Percentiles rank a stretch among this genome's conserved stretches.
phyloP scores from a whole-genome alignment of 2,888 invertebrate genomes.

The Anagyrus pseudococci region DNA sequence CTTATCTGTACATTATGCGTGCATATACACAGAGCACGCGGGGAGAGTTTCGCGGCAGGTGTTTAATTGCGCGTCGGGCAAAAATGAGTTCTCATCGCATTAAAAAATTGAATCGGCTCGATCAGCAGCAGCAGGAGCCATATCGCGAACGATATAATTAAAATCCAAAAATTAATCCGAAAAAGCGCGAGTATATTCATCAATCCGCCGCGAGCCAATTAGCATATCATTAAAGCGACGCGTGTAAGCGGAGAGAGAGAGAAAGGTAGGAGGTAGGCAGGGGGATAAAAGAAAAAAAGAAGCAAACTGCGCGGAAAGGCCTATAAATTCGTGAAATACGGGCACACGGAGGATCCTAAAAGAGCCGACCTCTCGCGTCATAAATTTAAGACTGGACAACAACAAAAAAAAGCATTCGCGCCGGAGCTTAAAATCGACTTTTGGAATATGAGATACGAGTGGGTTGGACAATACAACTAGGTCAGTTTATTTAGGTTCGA shows the following conservation, averaged over 20 bases:
- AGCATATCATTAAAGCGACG: constrained; percentile 25
- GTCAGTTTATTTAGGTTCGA: constrained; percentile 31
- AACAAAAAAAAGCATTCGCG: constrained; percentile 14
- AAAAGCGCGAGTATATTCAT: neutral
- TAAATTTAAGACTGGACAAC: neutral
- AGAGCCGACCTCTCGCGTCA: neutral
- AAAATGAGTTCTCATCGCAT: too few relatives aligned
- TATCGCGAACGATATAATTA: neutral
- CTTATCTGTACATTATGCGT: too few relatives aligned
- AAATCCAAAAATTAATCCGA: neutral
- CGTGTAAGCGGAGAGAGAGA: neutral
- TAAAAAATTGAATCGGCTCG: constrained; percentile 1
- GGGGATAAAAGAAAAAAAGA: too few relatives aligned
- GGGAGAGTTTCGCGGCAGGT: neutral
- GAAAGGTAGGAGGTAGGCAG: neutral
- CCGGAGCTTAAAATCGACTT: neutral
- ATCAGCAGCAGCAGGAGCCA: neutral
- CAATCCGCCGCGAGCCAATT: constrained; percentile 6
- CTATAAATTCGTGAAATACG: constrained; percentile 21
- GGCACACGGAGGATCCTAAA: too few relatives aligned
- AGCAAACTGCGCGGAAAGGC: constrained; percentile 21
- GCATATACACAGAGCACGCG: too few relatives aligned
- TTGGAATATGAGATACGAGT: neutral
- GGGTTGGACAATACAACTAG: constrained; percentile 13
- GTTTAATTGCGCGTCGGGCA: too few relatives aligned